Evolutionary conservation across 2,113 vertebrate species (phyloP).

Genomic region (Mystacornis crossleyi): DNA sequence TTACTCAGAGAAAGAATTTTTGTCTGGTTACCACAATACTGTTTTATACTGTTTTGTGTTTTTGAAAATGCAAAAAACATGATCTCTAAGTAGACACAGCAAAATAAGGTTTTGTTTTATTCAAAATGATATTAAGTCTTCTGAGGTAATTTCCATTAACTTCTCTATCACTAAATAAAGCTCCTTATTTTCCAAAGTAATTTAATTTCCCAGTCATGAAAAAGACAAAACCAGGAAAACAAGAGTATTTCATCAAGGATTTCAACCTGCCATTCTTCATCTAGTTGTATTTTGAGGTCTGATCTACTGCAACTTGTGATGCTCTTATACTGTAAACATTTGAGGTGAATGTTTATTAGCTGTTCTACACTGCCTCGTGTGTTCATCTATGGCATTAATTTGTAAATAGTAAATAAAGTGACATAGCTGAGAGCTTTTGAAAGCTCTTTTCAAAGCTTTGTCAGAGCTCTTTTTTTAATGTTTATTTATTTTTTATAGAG

Average conservation of each 20-base stretch:
- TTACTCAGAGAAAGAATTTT: not conserved
- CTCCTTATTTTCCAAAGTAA: not conserved
- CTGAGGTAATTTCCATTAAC: not conserved
- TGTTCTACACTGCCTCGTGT: not conserved
- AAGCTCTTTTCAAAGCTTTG: not conserved
- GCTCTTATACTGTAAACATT: not conserved
- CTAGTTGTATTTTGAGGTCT: not conserved
- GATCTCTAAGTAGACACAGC: not conserved
- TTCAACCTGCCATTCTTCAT: not conserved
- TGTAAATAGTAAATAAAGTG: not conserved
- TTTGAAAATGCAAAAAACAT: not conserved
- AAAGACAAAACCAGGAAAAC: not conserved
- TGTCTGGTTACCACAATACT: not conserved
- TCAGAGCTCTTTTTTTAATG: not conserved
- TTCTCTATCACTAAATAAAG: not conserved
- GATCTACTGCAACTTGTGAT: not conserved
- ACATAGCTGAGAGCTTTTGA: not conserved
- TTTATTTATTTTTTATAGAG: not conserved
- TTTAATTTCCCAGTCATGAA: not conserved
- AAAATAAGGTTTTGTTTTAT: not conserved
- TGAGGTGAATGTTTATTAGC: not conserved
- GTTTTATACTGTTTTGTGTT: not conserved
- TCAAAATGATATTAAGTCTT: not conserved
- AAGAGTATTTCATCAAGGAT: not conserved
- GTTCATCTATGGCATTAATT: not conserved